Evolutionary conservation across 2,797 vertebrate species (phyloP), one percentile per base, ranked within the genome.

Genomic region (Xenentodon cancila): DNA sequence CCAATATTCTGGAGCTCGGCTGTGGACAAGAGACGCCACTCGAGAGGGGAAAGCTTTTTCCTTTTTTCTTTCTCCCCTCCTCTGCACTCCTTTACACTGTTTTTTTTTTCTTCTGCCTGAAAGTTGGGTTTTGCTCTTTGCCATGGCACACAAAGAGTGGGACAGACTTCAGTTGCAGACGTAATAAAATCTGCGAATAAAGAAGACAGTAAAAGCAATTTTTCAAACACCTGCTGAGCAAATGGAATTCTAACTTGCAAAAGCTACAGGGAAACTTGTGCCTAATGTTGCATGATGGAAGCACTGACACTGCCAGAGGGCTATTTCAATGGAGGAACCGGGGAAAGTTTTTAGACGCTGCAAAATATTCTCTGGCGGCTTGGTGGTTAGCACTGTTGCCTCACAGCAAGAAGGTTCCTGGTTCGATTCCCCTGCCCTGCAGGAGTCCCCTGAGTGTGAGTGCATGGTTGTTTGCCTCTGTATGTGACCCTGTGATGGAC

Each of bases 191-290:
- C 20, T 34, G 25, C 7, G 30, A 51, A 30, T 43, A 34, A 21
- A 7, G 45, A 27, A 45, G 44, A 40, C 42, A 55, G 5, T 51
- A 32, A 5, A 22, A 52, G 30, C n/a, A n/a, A 59, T 46, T 59
- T 27, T n/a, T 16, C 25, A 66, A 59, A 57, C 63, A 59, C 56
- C 63, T 47, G 34, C 21, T 43, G 45, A 71, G 34, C 32, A 58
- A 0, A 9, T 53, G 27, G n/a, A 42, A 52, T 5, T 30, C 30
- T 53, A 47, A 58, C 21, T 12, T 25, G 8, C 5, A 9, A 21
- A 50, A 25, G n/a, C 34, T 37, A 30, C 21, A 17, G 40, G 27
- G 12, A 9, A 22, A 27, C 32, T 20, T 19, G n/a, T 32, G 53
- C 37, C 19, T 43, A 46, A 67, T 21, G 47, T 19, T 50, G 50